These are phyloP conservation scores for Tricholauxania praeusta DNA, from an alignment of 2,888 invertebrate genomes.

Conservation along the genomic window DNA sequence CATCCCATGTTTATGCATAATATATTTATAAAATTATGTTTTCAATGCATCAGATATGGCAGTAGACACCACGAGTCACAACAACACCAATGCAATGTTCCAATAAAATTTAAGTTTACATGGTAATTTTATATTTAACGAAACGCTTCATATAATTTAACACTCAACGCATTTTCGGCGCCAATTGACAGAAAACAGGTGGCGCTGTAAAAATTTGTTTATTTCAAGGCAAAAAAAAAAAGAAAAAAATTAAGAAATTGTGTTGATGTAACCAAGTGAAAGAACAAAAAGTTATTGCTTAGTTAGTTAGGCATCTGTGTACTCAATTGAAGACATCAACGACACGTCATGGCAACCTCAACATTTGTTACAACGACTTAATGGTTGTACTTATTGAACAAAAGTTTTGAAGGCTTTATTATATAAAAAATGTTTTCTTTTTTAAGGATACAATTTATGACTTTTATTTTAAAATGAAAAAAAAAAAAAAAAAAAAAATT, in stretches of 20 bases:
- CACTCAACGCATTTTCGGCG: slow-evolving; percentile 46
- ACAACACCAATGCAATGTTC: slow-evolving; percentile 3
- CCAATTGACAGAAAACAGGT: slow-evolving; percentile 54
- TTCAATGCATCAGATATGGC: too few species aligned
- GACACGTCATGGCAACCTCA: slow-evolving; percentile 1
- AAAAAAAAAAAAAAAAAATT: too few species aligned
- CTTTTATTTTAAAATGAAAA: too few species aligned
- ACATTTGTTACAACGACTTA: background rate
- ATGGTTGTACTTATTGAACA: background rate
- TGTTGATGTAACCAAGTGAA: slow-evolving; percentile 1
- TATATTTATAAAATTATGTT: too few species aligned
- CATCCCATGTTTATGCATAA: too few species aligned
- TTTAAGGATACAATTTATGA: too few species aligned
- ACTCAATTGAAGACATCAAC: slow-evolving; percentile 7
- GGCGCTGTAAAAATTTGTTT: slow-evolving; percentile 43
- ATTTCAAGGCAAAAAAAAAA: slow-evolving; percentile 13
- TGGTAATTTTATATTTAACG: slow-evolving; percentile 11
- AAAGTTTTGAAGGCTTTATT: too few species aligned
- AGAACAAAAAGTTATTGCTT: background rate
- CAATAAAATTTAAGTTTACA: slow-evolving; percentile 8
- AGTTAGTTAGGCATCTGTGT: background rate
- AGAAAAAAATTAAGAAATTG: background rate
- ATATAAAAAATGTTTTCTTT: too few species aligned
- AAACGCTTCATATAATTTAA: slow-evolving; percentile 36
- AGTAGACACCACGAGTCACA: too few species aligned